Conservation (phyloP, 2,113 vertebrate species). For the Dasyprocta punctata region DNA sequence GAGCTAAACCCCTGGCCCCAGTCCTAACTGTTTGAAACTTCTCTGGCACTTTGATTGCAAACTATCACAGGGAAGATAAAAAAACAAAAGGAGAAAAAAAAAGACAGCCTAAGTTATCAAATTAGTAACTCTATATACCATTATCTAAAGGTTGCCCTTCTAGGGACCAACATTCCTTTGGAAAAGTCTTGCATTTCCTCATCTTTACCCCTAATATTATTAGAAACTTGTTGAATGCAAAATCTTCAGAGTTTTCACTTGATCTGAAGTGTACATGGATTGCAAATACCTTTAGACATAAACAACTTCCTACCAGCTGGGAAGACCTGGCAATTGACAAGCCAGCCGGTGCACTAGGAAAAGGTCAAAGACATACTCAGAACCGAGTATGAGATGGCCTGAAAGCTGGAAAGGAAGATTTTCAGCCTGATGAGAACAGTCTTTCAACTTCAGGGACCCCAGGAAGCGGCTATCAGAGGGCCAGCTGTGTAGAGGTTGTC, state of each 20-base stretch:
- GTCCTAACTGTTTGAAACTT: too few species aligned
- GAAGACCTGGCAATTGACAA: neutral
- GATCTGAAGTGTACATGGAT: neutral
- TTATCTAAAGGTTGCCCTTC: neutral
- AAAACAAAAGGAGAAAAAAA: too few species aligned
- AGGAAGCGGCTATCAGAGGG: accelerated
- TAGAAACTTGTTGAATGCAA: neutral
- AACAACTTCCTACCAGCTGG: neutral
- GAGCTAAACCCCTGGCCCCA: too few species aligned
- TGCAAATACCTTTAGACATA: too few species aligned
- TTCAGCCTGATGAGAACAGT: neutral
- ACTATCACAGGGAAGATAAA: neutral
- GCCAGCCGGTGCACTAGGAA: neutral
- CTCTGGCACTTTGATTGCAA: neutral
- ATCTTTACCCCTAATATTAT: neutral
- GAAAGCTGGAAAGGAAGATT: neutral
- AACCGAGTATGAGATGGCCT: neutral
- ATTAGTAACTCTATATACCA: neutral
- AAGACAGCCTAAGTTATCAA: neutral
- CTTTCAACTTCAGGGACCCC: neutral
- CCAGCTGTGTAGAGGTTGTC: accelerated
- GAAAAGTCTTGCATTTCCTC: neutral
- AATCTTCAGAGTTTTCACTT: neutral
- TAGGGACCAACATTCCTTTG: accelerated
- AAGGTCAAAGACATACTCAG: neutral